Evolutionary conservation across 2,113 vertebrate genomes (phyloP).

Genomic region (Scomber japonicus): DNA sequence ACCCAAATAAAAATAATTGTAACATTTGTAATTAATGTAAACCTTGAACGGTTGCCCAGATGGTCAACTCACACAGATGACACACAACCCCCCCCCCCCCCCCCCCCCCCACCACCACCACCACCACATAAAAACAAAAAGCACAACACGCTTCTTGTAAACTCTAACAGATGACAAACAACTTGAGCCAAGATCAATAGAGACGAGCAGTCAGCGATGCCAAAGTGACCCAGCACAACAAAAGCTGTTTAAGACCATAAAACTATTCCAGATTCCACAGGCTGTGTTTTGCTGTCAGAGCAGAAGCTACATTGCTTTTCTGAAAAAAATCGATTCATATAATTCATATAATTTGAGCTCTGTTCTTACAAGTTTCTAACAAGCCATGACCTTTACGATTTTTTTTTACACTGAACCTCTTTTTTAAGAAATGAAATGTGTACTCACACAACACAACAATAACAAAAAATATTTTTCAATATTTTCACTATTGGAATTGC

Average conservation of each 20-base stretch:
- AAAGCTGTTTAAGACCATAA: slow-evolving; percentile 35
- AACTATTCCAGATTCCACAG: slow-evolving; percentile 40
- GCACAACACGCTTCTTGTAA: slow-evolving; percentile 43
- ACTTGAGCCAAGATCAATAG: slow-evolving; percentile 58
- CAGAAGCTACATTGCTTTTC: background rate
- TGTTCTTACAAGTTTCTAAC: slow-evolving; percentile 22
- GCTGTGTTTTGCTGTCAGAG: slow-evolving; percentile 40
- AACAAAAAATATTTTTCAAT: too few relatives aligned
- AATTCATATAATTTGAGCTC: slow-evolving; percentile 31
- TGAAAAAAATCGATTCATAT: slow-evolving; percentile 9
- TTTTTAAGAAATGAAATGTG: background rate
- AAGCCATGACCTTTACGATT: background rate
- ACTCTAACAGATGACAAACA: slow-evolving; percentile 58
- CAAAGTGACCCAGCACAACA: slow-evolving; percentile 26
- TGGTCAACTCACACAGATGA: slow-evolving; percentile 53
- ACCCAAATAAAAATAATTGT: background rate
- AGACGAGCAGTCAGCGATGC: slow-evolving; percentile 34
- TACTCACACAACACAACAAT: too few relatives aligned
- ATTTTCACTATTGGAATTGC: too few relatives aligned
- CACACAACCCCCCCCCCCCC: background rate
- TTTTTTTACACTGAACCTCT: slow-evolving; percentile 11
- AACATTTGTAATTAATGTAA: slow-evolving; percentile 50
- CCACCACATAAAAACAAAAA: slow-evolving; percentile 19
- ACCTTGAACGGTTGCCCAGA: slow-evolving; percentile 37
- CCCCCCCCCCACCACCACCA: too few relatives aligned